Evolutionary conservation across 2,888 invertebrate species (phyloP), one percentile per base, ranked within the genome.

Genomic region (Caenorhabditis auriculariae): DNA sequence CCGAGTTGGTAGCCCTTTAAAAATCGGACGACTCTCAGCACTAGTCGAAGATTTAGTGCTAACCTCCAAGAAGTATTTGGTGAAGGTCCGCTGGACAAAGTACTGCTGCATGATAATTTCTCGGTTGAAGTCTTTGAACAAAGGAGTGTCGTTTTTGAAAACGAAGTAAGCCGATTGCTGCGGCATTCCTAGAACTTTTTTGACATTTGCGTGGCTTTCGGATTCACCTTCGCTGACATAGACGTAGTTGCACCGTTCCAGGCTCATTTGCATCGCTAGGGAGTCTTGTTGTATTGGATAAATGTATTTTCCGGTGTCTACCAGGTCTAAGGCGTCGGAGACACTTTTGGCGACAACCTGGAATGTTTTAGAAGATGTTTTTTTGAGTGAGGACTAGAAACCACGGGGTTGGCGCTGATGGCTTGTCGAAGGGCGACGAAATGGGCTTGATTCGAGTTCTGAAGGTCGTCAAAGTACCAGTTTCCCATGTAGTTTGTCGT

Each of bases 221-320:
- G 1, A 24, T 23, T 19, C 29, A 64, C 68, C 73, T 37, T 74
- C 57, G 19, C 60, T 72, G 9, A 74, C 66, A 44, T 71, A 74
- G 12, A 74, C 68, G 21, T 69, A 54, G 37, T 73, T 68, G 44
- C 74, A 74, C 19, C 68, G 45, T 32, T 68, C 49, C 43, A 58
- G 63, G 21, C 58, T 58, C 60, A 72, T 60, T 61, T 72, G 72
- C 63, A 74, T 63, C 9, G 71, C 72, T 19, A 69, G 27, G 1
- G 63, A 61, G 46, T 74, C 74, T 46, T 73, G 67, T 50, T 74
- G 71, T 38, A 73, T 72, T 12, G 74, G 74, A 24, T 62, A 74
- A 24, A 74, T 69, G 46, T 69, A 69, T 15, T 63, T 62, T 39
- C 66, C 69, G 32, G 53, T 53, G 27, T 77, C 75, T 1, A 77